Evolutionary conservation across 2,113 vertebrate species (phyloP).

Genomic region (Athene noctua): DNA sequence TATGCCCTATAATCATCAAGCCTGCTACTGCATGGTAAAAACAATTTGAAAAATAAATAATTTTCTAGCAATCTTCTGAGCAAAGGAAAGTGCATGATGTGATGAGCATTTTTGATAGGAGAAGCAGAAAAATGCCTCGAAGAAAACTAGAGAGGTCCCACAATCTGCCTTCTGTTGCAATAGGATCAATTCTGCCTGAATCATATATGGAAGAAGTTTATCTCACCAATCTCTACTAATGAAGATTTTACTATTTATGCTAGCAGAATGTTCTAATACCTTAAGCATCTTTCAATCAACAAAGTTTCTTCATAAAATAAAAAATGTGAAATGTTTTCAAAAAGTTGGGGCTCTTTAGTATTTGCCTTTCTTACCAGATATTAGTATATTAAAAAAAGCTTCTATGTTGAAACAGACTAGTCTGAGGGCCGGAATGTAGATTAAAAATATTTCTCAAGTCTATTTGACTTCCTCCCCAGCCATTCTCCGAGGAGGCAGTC

Average conservation of each 20-base stretch:
- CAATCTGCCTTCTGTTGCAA: neutral
- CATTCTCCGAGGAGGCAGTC: neutral
- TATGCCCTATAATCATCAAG: neutral
- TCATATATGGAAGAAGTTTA: neutral
- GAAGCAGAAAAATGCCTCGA: neutral
- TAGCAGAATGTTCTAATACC: neutral
- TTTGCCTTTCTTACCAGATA: neutral
- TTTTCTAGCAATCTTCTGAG: neutral
- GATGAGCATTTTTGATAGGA: neutral
- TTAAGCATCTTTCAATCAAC: neutral
- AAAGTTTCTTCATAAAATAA: neutral
- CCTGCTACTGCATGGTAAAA: neutral
- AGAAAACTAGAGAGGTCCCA: neutral
- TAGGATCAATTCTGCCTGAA: neutral
- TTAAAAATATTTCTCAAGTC: neutral
- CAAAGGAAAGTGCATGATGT: neutral
- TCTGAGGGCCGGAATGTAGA: neutral
- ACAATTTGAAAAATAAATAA: neutral
- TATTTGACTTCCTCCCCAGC: neutral
- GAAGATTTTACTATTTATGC: neutral
- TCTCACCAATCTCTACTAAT: neutral
- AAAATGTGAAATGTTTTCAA: neutral
- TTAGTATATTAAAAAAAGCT: neutral
- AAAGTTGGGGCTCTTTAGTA: neutral
- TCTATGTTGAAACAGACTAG: neutral